A percentile compares a stretch with the other conserved stretches of the same genome.
phyloP scores from a whole-genome alignment of 2,888 invertebrate genomes.

The Helleia helle region DNA sequence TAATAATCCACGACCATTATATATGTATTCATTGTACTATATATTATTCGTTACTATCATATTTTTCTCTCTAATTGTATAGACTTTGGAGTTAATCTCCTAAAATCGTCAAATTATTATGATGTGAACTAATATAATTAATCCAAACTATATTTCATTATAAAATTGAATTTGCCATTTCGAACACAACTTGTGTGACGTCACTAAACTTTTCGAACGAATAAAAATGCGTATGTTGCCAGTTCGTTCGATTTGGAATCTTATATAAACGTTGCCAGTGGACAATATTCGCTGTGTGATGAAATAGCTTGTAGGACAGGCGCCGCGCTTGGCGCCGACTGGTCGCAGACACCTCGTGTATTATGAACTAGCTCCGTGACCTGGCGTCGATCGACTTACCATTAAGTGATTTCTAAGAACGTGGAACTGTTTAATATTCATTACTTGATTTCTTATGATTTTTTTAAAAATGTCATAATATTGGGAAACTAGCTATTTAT shows the following conservation, averaged over 20 bases:
- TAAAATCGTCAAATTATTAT: background rate
- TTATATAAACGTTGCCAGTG: conserved; percentile 14
- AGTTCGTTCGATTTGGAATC: background rate
- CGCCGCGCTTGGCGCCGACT: conserved; percentile 69
- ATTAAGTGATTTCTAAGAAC: conserved; percentile 46
- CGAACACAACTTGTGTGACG: background rate
- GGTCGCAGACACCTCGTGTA: conserved; percentile 71
- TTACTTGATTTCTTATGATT: conserved; percentile 9
- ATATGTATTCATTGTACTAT: no score
- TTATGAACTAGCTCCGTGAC: conserved; percentile 71
- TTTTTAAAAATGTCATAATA: background rate
- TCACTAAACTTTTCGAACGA: conserved; percentile 39
- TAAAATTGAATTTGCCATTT: background rate
- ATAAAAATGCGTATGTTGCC: conserved; percentile 35
- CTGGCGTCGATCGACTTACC: conserved; percentile 65
- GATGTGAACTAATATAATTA: background rate
- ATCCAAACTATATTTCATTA: no score
- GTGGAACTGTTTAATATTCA: conserved; percentile 34
- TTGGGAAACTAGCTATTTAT: background rate
- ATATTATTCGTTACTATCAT: no score
- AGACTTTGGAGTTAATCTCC: no score
- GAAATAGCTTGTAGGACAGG: conserved; percentile 58
- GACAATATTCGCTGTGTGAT: conserved; percentile 25
- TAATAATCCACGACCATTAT: no score
- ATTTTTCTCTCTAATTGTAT: no score